These are phyloP conservation scores for Acrobasis suavella DNA, from an alignment of 2,888 invertebrate species.

Conservation along the genomic window DNA sequence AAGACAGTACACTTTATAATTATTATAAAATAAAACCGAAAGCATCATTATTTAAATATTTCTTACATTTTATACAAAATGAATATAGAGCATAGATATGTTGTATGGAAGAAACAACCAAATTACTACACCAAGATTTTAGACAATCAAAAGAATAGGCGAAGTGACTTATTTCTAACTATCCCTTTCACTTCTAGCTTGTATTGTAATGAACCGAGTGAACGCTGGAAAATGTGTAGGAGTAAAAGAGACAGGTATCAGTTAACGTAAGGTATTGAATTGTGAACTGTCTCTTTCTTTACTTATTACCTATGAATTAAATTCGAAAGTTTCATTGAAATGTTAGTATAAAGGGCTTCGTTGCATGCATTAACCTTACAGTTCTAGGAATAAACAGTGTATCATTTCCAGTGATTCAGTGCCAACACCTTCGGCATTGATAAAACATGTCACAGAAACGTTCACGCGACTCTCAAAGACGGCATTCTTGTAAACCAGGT, in stretches of 20 bases:
- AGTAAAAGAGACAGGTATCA: too few relatives aligned
- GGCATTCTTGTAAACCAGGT: conserved; percentile 80
- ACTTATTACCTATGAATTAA: neutral
- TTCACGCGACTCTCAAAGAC: conserved; percentile 66
- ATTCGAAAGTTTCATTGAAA: neutral
- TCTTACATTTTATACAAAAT: neutral
- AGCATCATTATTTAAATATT: neutral
- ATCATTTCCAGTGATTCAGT: neutral
- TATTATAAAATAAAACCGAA: neutral
- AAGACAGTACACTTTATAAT: neutral
- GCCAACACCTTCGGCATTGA: conserved; percentile 2
- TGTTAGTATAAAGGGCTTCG: neutral
- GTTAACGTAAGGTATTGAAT: too few relatives aligned
- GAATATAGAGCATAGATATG: neutral
- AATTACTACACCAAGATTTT: too few relatives aligned
- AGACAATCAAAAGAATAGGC: too few relatives aligned
- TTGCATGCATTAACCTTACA: conserved; percentile 4
- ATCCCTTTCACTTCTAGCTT: too few relatives aligned
- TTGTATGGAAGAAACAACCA: too few relatives aligned
- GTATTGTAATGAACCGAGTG: neutral
- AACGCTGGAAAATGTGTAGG: neutral
- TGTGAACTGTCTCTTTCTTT: neutral
- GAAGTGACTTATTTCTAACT: too few relatives aligned
- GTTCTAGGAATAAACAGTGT: neutral
- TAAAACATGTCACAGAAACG: neutral